Percentiles rank a stretch among this genome's conserved stretches.
Conservation (phyloP, 2,888 invertebrate species). For the Mantis religiosa region DNA sequence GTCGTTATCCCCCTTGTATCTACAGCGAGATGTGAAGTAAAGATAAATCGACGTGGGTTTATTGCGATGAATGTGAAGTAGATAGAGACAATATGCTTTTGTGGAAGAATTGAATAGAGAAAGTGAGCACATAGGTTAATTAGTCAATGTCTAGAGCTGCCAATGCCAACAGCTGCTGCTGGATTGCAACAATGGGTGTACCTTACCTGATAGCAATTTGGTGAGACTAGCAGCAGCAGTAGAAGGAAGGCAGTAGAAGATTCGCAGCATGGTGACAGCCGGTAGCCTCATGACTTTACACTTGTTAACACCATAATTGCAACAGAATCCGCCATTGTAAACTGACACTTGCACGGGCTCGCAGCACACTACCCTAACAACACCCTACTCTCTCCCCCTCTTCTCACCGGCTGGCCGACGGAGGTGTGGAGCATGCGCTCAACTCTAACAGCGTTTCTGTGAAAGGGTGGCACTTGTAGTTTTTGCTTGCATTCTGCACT, state of each 20-base stretch:
- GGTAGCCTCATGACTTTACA: neutral
- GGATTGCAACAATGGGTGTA: neutral
- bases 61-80: no score
- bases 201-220: neutral
- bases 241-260: neutral
- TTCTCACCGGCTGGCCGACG: neutral
- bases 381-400: neutral
- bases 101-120: no score
- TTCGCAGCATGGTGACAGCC: neutral
- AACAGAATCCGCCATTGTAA: neutral
- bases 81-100: no score
- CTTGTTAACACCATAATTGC: neutral
- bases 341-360: neutral
- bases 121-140: no score
- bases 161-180: neutral
- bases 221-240: neutral
- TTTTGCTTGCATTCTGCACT: neutral
- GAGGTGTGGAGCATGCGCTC: neutral
- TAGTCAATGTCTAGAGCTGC: no score
- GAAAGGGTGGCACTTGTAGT: neutral
- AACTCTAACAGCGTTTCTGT: neutral
- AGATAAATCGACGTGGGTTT: no score
- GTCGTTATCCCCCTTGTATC: no score
- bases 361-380: neutral
- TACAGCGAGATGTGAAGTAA: no score